Conservation (phyloP, 2,888 invertebrate species). For the Aleiodes alternator region DNA sequence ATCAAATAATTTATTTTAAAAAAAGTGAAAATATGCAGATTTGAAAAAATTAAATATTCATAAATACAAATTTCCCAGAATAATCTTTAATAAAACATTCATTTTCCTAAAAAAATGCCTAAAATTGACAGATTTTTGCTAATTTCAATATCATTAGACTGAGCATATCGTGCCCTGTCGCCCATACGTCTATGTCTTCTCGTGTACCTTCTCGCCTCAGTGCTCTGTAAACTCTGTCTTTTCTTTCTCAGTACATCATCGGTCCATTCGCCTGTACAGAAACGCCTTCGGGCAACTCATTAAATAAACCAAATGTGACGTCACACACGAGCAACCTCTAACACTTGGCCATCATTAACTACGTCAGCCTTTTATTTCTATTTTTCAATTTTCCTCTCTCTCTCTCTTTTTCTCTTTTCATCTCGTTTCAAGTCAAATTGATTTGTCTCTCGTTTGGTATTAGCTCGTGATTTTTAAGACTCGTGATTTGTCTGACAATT, state of each 20-base stretch:
- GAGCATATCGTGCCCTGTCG: constrained; percentile 45
- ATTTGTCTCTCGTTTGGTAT: constrained; percentile 1
- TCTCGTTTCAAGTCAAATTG: constrained; percentile 28
- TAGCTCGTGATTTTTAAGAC: constrained; percentile 43
- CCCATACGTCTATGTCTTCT: constrained; percentile 46
- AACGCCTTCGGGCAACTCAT: constrained; percentile 40
- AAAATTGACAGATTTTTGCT: no score
- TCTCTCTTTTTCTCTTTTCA: not conserved
- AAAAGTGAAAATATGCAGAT: no score
- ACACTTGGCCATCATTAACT: not conserved
- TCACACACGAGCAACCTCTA: not conserved
- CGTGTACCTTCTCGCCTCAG: constrained; percentile 43
- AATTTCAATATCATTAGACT: not conserved
- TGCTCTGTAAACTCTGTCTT: constrained; percentile 44
- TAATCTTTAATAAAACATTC: no score
- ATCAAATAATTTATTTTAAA: no score
- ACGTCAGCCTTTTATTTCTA: constrained; percentile 13
- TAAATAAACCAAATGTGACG: constrained; percentile 14
- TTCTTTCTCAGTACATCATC: not conserved
- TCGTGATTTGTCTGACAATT: constrained; percentile 4
- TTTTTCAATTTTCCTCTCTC: not conserved
- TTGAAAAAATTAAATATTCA: no score
- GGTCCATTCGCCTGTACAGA: not conserved
- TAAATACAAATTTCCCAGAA: no score
- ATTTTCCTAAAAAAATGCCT: no score